phyloP scores from a whole-genome alignment of 2,113 vertebrate species.

The Hemichromis elongatus region DNA sequence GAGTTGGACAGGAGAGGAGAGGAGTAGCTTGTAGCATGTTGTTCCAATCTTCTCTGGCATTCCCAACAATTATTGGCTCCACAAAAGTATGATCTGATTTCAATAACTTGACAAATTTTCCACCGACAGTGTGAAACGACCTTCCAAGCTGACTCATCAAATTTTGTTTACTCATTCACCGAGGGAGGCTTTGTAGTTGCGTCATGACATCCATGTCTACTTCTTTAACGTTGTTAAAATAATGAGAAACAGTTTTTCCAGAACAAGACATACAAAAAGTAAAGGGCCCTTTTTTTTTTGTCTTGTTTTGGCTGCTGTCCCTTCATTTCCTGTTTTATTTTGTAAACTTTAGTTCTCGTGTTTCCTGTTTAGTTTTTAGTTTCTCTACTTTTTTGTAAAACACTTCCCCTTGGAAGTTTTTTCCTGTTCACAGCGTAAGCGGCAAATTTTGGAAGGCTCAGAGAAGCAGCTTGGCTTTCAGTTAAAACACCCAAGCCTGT shows the following conservation, averaged over 20 bases:
- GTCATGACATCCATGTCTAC: neutral
- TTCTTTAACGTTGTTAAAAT: neutral
- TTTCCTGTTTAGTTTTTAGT: neutral
- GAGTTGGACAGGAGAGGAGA: neutral
- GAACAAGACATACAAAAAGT: neutral
- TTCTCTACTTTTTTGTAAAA: neutral
- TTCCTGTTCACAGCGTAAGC: neutral
- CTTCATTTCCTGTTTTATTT: neutral
- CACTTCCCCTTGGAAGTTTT: neutral
- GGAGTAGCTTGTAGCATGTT: neutral
- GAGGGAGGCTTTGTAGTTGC: neutral
- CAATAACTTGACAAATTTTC: neutral
- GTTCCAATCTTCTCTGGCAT: neutral
- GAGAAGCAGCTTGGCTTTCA: neutral
- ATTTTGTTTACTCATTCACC: neutral
- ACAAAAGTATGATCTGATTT: neutral
- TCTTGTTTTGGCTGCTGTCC: neutral
- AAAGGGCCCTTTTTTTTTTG: accelerated
- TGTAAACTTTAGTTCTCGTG: neutral
- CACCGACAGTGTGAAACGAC: neutral
- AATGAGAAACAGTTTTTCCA: neutral
- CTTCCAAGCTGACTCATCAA: neutral
- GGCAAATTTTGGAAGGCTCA: neutral
- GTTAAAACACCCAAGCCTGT: neutral
- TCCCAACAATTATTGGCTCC: neutral